These are phyloP conservation scores for Seladonia tumulorum DNA, from an alignment of 2,888 invertebrate species.

Conservation along the genomic window DNA sequence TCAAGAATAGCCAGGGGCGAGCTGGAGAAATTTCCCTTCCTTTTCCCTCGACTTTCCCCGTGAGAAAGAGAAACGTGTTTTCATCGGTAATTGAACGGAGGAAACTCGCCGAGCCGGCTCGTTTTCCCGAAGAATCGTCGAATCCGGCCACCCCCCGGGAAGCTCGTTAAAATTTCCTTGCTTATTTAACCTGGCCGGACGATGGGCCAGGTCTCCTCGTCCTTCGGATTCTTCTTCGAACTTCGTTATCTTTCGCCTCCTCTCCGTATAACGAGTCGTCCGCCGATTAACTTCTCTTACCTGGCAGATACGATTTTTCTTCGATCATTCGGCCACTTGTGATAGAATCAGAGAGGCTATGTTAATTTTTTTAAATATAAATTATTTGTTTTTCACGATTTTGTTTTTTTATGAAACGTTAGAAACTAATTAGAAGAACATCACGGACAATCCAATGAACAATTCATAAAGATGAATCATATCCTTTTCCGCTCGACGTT, in stretches of 20 bases:
- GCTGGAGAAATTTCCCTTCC: conserved; percentile 20
- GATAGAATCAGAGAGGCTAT: too few species aligned
- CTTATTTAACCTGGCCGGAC: conserved; percentile 32
- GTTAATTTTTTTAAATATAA: too few species aligned
- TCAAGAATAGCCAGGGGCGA: conserved; percentile 46
- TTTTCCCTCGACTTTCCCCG: background rate
- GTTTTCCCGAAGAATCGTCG: conserved; percentile 17
- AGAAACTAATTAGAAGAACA: too few species aligned
- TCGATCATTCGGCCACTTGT: too few species aligned
- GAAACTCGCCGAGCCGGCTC: conserved; percentile 5
- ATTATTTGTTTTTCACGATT: too few species aligned
- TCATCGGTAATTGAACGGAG: conserved; percentile 55
- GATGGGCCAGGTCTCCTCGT: conserved; percentile 16
- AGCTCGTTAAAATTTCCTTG: conserved; percentile 49
- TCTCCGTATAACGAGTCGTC: conserved; percentile 10
- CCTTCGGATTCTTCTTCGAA: conserved; percentile 18
- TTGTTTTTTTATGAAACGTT: too few species aligned
- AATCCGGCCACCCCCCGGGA: background rate
- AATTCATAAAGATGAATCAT: too few species aligned
- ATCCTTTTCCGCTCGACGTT: too few species aligned
- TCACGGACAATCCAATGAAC: background rate
- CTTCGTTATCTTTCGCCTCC: conserved; percentile 15
- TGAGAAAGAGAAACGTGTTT: conserved; percentile 38
- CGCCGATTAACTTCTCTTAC: conserved; percentile 15
- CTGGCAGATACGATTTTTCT: background rate